These are phyloP conservation scores for Phenganax stokvisi DNA, from an alignment of 92 coral and sea anemone genomes.

Conservation along the genomic window DNA sequence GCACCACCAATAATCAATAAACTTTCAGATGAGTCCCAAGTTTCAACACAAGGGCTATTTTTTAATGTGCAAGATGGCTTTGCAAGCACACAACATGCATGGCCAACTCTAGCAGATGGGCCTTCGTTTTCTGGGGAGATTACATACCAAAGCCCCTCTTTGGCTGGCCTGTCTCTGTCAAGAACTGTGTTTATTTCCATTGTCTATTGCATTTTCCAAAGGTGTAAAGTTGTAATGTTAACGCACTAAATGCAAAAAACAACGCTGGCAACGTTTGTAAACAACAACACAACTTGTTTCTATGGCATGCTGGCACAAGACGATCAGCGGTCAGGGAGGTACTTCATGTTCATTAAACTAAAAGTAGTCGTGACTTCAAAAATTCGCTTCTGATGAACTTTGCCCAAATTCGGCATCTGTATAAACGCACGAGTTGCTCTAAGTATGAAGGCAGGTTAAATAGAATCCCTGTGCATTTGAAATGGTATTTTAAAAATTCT, in stretches of 20 bases:
- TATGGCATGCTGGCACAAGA: constrained; percentile 25
- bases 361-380: not conserved
- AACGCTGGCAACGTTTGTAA: not conserved
- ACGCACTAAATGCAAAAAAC: not conserved
- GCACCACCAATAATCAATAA: constrained; percentile 89
- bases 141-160: constrained; percentile 82
- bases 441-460: not conserved
- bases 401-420: too few relatives aligned
- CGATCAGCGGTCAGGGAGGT: not conserved
- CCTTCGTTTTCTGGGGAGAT: constrained; percentile 89
- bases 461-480: not conserved
- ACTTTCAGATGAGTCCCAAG: not conserved
- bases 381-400: too few relatives aligned
- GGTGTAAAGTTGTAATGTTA: not conserved
- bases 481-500: not conserved
- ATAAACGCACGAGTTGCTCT: not conserved
- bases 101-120: constrained; percentile 85
- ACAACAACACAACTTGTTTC: constrained; percentile 9
- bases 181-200: constrained; percentile 95
- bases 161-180: constrained; percentile 58
- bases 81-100: constrained; percentile 53
- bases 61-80: constrained; percentile 8
- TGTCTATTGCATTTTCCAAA: not conserved
- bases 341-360: not conserved
- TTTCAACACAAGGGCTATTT: constrained; percentile 10